Evolutionary conservation across 1,140 invertebrate species (phyloP).

Genomic region (Pseudomyrmex concolor): DNA sequence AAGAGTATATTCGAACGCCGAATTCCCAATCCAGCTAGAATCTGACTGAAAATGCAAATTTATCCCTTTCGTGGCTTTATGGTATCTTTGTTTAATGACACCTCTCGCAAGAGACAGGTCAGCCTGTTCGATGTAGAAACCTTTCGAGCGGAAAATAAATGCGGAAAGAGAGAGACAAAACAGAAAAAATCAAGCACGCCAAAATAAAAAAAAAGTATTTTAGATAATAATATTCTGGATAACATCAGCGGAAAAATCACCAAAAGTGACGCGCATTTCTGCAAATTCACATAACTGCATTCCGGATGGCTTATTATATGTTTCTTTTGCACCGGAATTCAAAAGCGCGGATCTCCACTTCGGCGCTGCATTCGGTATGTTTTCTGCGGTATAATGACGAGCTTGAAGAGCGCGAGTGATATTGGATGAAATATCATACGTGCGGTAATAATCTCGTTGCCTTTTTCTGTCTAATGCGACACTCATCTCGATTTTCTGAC

Average conservation of each 20-base stretch:
- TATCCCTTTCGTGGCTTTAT: neutral
- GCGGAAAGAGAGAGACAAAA: neutral
- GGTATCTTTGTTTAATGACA: neutral
- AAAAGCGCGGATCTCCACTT: neutral
- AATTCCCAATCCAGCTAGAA: constrained; percentile 2
- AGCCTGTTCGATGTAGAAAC: too few relatives aligned
- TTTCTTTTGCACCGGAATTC: neutral
- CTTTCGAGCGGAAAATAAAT: neutral
- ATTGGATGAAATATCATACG: constrained; percentile 21
- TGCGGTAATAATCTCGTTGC: neutral
- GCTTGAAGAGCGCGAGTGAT: neutral
- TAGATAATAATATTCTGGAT: neutral
- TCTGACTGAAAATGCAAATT: constrained; percentile 11
- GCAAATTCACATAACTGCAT: constrained; percentile 6
- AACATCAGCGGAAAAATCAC: neutral
- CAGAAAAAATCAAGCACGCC: neutral
- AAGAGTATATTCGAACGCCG: neutral
- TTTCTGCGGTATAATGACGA: neutral
- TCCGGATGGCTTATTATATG: neutral
- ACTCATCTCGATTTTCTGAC: neutral
- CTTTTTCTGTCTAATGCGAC: neutral
- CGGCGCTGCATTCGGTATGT: neutral
- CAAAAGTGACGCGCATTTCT: neutral
- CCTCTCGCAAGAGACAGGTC: neutral
- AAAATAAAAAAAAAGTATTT: neutral